Evolutionary conservation across 2,888 invertebrate species (phyloP).

Genomic region (Hypomecis atomaria): DNA sequence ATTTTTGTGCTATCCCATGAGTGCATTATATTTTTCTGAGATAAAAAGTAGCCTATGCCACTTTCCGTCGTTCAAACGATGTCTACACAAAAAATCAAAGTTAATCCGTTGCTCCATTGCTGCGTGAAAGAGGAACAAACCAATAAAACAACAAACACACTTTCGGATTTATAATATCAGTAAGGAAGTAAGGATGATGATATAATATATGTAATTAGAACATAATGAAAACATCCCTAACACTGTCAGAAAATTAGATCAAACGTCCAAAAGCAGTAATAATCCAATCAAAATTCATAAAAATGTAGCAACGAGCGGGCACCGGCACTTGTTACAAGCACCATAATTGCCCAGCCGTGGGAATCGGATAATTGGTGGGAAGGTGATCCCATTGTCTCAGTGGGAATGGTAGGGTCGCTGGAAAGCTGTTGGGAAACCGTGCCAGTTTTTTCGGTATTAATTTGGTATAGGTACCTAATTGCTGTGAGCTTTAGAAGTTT

Average conservation of each 20-base stretch:
- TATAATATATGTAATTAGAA: neutral
- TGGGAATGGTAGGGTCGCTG: conserved; percentile 55
- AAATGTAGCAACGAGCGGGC: conserved; percentile 34
- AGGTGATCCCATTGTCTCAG: conserved; percentile 57
- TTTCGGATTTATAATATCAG: no score
- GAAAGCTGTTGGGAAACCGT: conserved; percentile 53
- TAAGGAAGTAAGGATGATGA: no score
- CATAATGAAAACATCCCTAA: neutral
- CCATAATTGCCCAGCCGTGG: conserved; percentile 66
- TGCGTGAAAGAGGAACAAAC: no score
- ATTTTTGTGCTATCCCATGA: no score
- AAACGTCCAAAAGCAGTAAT: conserved; percentile 18
- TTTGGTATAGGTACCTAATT: neutral
- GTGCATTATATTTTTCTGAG: no score
- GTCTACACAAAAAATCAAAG: no score
- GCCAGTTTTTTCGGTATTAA: conserved; percentile 25
- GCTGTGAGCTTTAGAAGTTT: neutral
- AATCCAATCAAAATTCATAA: conserved; percentile 30
- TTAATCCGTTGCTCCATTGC: no score
- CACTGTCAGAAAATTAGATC: neutral
- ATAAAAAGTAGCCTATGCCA: no score
- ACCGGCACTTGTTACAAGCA: conserved; percentile 48
- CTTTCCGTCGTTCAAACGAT: no score
- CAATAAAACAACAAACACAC: no score
- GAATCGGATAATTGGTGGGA: conserved; percentile 67